Conservation (phyloP, 2,888 invertebrate genomes). For the Spodoptera littoralis region DNA sequence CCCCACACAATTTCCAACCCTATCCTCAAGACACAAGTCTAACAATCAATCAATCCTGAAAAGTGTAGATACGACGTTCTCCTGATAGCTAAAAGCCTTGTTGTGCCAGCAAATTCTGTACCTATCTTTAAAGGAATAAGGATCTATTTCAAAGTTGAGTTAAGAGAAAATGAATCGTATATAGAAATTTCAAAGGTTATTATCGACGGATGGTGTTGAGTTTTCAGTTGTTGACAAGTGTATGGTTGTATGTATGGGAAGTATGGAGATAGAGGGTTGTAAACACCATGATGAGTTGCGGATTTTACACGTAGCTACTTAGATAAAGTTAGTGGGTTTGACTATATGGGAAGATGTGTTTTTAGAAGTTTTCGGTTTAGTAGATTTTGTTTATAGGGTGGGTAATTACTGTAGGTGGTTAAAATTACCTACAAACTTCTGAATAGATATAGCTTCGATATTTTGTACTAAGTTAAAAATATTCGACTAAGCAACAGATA, state of each 20-base stretch:
- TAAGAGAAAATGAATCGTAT: slow-evolving; percentile 83
- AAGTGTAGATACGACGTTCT: slow-evolving; percentile 52
- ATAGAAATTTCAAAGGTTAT: slow-evolving; percentile 73
- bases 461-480: too few species aligned
- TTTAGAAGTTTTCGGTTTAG: background rate
- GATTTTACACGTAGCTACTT: slow-evolving; percentile 31
- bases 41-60: slow-evolving; percentile 14
- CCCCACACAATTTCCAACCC: slow-evolving; percentile 50
- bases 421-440: too few species aligned
- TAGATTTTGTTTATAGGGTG: too few species aligned
- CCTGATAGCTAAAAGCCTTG: slow-evolving; percentile 62
- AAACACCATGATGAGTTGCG: slow-evolving; percentile 71
- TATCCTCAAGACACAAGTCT: background rate
- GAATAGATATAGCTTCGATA: too few species aligned
- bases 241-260: slow-evolving; percentile 43
- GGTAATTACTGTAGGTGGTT: too few species aligned
- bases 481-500: too few species aligned
- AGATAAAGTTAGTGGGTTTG: slow-evolving; percentile 13
- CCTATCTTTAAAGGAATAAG: slow-evolving; percentile 86
- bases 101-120: slow-evolving; percentile 86
- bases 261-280: slow-evolving; percentile 66
- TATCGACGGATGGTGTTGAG: slow-evolving; percentile 64
- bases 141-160: slow-evolving; percentile 84
- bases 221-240: slow-evolving; percentile 77
- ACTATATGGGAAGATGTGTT: background rate